phyloP scores from a whole-genome alignment of 2,797 vertebrate genomes.

The Sternotherus odoratus region DNA sequence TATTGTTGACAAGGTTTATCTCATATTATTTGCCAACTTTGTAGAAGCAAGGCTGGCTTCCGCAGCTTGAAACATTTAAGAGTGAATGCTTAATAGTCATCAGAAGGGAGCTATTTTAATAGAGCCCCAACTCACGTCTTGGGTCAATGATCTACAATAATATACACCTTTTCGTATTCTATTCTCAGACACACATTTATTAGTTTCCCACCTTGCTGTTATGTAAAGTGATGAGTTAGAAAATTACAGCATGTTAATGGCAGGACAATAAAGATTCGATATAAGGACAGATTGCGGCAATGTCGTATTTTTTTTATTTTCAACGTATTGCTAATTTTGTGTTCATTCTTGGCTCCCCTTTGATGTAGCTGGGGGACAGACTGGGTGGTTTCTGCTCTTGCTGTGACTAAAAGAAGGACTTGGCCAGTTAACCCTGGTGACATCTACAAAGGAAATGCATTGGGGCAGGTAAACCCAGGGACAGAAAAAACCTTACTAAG shows the following conservation, averaged over 20 bases:
- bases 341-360: background rate
- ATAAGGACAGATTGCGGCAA: background rate
- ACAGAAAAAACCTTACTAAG: background rate
- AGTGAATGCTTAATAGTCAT: background rate
- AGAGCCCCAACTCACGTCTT: background rate
- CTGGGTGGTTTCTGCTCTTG: background rate
- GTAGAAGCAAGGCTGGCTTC: background rate
- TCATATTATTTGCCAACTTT: background rate
- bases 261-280: slow-evolving; percentile 10
- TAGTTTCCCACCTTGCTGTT: slow-evolving; percentile 6
- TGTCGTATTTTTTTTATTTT: background rate
- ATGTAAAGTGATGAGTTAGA: slow-evolving; percentile 29
- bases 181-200: background rate
- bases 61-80: background rate
- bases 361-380: background rate
- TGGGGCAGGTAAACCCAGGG: background rate
- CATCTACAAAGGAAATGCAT: background rate
- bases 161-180: background rate
- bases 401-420: background rate
- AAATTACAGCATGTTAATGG: slow-evolving; percentile 23
- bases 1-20: slow-evolving; percentile 24
- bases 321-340: background rate
- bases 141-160: background rate
- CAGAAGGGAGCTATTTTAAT: background rate
- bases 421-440: background rate